phyloP scores from a whole-genome alignment of 2,888 invertebrate genomes.

The Mythimna pallens region DNA sequence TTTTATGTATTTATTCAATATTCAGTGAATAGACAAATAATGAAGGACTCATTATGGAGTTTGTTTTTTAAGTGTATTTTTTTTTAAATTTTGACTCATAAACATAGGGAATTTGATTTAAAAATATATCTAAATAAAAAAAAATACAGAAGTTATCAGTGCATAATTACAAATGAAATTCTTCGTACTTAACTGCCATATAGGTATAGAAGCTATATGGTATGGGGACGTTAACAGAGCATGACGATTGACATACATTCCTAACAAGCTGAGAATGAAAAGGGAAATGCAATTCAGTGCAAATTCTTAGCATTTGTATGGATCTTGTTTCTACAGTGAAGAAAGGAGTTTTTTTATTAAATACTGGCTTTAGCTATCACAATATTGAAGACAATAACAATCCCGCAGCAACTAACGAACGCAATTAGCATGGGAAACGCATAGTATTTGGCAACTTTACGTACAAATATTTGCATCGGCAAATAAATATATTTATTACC shows the following conservation, averaged over 20 bases:
- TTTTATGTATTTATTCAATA: slow-evolving; percentile 67
- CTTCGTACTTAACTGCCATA: neutral
- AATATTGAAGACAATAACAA: neutral
- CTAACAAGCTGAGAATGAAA: slow-evolving; percentile 45
- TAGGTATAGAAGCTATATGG: slow-evolving; percentile 4
- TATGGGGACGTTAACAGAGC: slow-evolving; percentile 33
- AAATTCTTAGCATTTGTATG: slow-evolving; percentile 24
- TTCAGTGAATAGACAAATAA: slow-evolving; percentile 44
- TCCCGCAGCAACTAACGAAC: slow-evolving; percentile 5
- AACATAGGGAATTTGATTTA: neutral
- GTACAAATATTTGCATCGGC: slow-evolving; percentile 39
- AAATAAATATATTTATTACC: slow-evolving; percentile 47
- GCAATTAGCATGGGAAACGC: slow-evolving; percentile 37
- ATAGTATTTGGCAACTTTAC: slow-evolving; percentile 40
- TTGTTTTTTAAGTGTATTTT: slow-evolving; percentile 7
- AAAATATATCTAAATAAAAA: neutral
- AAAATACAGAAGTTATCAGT: neutral
- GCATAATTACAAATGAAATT: slow-evolving; percentile 3
- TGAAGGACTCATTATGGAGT: slow-evolving; percentile 34
- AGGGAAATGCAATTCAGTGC: slow-evolving; percentile 42
- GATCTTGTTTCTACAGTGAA: neutral
- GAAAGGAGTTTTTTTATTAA: neutral
- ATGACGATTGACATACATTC: slow-evolving; percentile 48
- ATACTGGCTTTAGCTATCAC: neutral
- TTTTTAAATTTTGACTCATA: neutral